Base-by-base conservation (phyloP, 2,888 invertebrate genomes). In the Minunthozetes semirufus region DNA sequence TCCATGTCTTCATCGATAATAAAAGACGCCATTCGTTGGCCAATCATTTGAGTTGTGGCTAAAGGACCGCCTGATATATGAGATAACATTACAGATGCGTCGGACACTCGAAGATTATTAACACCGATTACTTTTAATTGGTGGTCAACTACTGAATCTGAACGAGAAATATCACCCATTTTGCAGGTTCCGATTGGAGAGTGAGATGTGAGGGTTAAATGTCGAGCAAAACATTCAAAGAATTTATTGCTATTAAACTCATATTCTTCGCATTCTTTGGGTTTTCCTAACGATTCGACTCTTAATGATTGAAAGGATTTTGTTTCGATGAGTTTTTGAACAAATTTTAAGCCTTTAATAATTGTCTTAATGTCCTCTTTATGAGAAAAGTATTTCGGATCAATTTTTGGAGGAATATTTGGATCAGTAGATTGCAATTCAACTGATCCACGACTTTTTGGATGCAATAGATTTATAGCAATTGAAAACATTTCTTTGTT, bases 101-200 rank as follows among this genome's bases (percentile, higher is more conserved):
- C 61, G 17, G 61, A 29, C 61, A 61, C 61, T n/a, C 61, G 61
- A n/a, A 61, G 33, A n/a, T n/a, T n/a, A 22, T 61, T 61, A 17
- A 61, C 15, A 3, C 61, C 61, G 9, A 61, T 61, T n/a, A 61
- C 61, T 11, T 27, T 3, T 33, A 61, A 9, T 22, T 61, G 17
- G 0, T 9, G 15, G 33, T 61, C 61, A 5, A 61, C 61, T n/a
- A 61, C 61, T 3, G 33, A 15, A 27, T 61, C n/a, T 6, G 61
- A 9, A 33, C 29, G 9, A 15, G 61, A 27, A 0, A 15, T 3
- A 17, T 15, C 17, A n/a, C 61, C 61, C 61, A 61, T 61, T 27
- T 33, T 29, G 17, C 33, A 33, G 61, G 61, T 61, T n/a, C 61
- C 61, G 29, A 61, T 11, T 33, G 61, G 61, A 1, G 61, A 61